Evolutionary conservation across 2,797 vertebrate species (phyloP), one percentile per base, ranked within the genome.

Genomic region (Acridotheres tristis): DNA sequence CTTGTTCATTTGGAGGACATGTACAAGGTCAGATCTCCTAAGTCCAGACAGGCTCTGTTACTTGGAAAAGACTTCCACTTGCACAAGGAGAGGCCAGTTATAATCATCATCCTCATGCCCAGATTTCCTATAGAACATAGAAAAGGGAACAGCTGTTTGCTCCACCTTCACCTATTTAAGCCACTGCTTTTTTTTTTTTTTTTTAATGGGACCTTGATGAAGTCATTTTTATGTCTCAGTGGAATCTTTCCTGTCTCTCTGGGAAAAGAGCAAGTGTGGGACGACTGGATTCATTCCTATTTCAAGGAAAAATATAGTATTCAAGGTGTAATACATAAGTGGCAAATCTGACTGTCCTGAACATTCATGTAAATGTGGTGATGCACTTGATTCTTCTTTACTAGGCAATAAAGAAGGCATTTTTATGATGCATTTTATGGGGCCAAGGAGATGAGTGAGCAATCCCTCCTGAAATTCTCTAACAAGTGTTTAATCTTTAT

Each of bases 341-440:
- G 65, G 51, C 50, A 83, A 61, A 73, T 87, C 22, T 43, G 47
- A 32, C 53, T 72, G 15, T 69, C 59, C 42, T 85, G 36, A 54
- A 54, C 5, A 2, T 57, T 88, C 16, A 51, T 32, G 45, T 42
- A 50, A 79, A 47, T 29, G 55, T 38, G 67, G 38, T 23, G 61
- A 80, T 29, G 21, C 23, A 16, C 23, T 87, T 93, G 61, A 83
- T 68, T 16, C 10, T 29, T 40, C 54, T 76, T 80, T 53, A 68
- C 27, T 18, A 32, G 57, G 50, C 47, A 87, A 29, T 69, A 86
- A 86, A 69, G 4, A 62, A n/a, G 53, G 16, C 20, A 22, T 82
- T 92, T 89, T 93, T 63, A 57, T 77, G 61, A 34, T n/a, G 19
- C 6, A 3, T 80, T 96, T 94, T 71, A 84, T 62, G 66, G 34